Percentiles rank a stretch among this genome's conserved stretches.
Evolutionary conservation across 2,888 invertebrate species (phyloP).

Genomic region (Drosophila pseudotalamancana): DNA sequence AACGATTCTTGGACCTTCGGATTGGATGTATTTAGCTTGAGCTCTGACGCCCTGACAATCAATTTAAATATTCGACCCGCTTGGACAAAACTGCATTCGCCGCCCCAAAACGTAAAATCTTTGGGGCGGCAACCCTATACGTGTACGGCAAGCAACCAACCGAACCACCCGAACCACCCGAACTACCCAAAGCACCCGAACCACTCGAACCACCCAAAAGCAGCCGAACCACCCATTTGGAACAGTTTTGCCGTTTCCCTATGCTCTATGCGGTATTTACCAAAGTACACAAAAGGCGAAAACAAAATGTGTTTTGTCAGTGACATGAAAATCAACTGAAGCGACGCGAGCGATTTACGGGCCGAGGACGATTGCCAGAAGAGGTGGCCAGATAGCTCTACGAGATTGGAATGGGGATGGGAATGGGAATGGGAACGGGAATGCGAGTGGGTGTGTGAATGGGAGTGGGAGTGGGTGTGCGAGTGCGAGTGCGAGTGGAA

Average conservation of each 20-base stretch:
- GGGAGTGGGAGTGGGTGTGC: not conserved
- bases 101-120: not conserved
- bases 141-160: no score
- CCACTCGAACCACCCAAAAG: not conserved
- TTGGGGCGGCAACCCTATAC: conserved; percentile 3
- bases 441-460: not conserved
- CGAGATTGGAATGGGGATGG: not conserved
- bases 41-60: conserved; percentile 31
- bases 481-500: not conserved
- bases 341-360: conserved; percentile 58
- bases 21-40: conserved; percentile 37
- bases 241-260: not conserved
- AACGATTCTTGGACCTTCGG: not conserved
- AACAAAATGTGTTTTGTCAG: conserved; percentile 66
- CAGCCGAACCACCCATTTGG: not conserved
- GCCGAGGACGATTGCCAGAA: conserved; percentile 33
- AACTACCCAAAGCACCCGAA: not conserved
- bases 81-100: conserved; percentile 20
- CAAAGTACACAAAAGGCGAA: conserved; percentile 54
- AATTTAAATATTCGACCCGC: conserved; percentile 26
- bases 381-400: conserved; percentile 1
- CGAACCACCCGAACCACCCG: not conserved
- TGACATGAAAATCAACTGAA: conserved; percentile 73
- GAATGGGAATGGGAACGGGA: not conserved
- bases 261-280: conserved; percentile 45